These are phyloP conservation scores for Drosophila mimica DNA, from an alignment of 2,888 invertebrate genomes.

Conservation along the genomic window DNA sequence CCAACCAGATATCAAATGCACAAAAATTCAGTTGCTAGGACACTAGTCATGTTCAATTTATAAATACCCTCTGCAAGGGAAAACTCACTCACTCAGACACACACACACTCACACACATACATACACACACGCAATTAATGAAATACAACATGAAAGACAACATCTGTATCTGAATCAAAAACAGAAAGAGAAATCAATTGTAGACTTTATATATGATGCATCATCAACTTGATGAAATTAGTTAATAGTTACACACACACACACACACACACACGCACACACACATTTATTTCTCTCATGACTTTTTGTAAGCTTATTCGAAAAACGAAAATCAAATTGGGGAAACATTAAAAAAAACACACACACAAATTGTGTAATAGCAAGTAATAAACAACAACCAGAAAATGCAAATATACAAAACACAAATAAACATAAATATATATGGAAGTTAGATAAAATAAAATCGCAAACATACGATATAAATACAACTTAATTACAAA, in stretches of 20 bases:
- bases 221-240: conserved; percentile 25
- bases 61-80: conserved; percentile 10
- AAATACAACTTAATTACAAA: conserved; percentile 29
- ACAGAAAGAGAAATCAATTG: conserved; percentile 7
- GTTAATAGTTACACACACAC: conserved; percentile 27
- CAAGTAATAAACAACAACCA: conserved; percentile 8
- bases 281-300: conserved; percentile 22
- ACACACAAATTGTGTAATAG: conserved; percentile 38
- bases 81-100: neutral
- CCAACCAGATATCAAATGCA: neutral
- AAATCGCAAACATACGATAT: conserved; percentile 34
- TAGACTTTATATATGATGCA: conserved; percentile 16
- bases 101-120: neutral
- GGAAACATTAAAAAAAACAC: conserved; percentile 3
- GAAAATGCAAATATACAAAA: conserved; percentile 33
- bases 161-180: conserved; percentile 14
- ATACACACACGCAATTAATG: neutral
- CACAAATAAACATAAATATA: conserved; percentile 39
- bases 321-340: conserved; percentile 11
- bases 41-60: neutral
- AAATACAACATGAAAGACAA: conserved; percentile 15
- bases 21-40: neutral
- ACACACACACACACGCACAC: conserved; percentile 8
- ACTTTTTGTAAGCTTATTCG: conserved; percentile 10
- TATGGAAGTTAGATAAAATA: conserved; percentile 52